A percentile compares a stretch with the other conserved stretches of the same genome.
Evolutionary conservation across 1,140 invertebrate species (phyloP).

Genomic region (Campoletis sonorensis): DNA sequence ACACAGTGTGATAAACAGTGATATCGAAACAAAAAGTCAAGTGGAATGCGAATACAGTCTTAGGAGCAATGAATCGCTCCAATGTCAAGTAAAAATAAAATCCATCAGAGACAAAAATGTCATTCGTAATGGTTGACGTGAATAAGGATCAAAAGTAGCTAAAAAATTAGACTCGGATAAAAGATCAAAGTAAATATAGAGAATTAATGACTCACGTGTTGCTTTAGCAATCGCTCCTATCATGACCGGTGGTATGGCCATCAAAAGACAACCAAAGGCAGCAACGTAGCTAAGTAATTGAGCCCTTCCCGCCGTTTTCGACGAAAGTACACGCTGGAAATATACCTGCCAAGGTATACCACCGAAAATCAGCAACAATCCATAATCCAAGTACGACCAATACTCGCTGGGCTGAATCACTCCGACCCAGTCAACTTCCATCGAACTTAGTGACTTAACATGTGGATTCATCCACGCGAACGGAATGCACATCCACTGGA

Average conservation of each 20-base stretch:
- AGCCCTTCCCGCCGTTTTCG: conserved; percentile 93
- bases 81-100: conserved; percentile 27
- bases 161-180: background rate
- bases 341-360: conserved; percentile 99
- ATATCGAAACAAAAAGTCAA: background rate
- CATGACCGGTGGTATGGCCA: conserved; percentile 97
- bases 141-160: background rate
- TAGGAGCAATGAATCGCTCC: background rate
- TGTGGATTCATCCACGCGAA: conserved; percentile 93
- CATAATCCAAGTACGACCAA: conserved; percentile 93
- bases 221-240: conserved; percentile 97
- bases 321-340: conserved; percentile 97
- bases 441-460: conserved; percentile 86
- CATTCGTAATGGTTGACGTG: background rate
- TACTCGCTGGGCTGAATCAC: conserved; percentile 83
- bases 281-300: conserved; percentile 98
- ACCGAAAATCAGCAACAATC: conserved; percentile 94
- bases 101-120: background rate
- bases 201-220: conserved; percentile 83
- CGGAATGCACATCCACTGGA: conserved; percentile 96
- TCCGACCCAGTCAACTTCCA: conserved; percentile 95
- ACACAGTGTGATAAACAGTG: background rate
- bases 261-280: conserved; percentile 94
- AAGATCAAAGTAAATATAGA: conserved; percentile 39
- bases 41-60: background rate